Evolutionary conservation across 2,888 invertebrate species (phyloP).

Genomic region (Eulithis testata): DNA sequence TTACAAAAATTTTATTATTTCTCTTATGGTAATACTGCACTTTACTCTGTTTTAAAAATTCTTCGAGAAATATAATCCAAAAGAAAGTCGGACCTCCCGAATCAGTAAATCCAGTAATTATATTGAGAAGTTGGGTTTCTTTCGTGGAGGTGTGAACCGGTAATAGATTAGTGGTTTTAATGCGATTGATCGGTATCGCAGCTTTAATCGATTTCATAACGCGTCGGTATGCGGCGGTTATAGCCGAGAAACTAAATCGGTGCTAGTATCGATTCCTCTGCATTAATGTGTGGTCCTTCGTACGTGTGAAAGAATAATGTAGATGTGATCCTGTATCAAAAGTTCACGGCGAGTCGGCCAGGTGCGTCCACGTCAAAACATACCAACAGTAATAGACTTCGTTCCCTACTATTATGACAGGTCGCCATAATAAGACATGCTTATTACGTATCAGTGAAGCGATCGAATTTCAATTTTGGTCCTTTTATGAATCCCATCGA

Average conservation of each 20-base stretch:
- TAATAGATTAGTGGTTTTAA: conserved; percentile 64
- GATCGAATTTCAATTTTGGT: conserved; percentile 58
- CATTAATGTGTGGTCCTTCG: conserved; percentile 68
- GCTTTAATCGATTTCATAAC: conserved; percentile 64
- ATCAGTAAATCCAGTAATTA: conserved; percentile 46
- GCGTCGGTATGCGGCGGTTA: conserved; percentile 60
- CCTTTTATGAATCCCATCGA: conserved; percentile 51
- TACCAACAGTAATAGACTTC: conserved; percentile 48
- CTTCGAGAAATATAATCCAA: conserved; percentile 40
- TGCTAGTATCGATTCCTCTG: conserved; percentile 58
- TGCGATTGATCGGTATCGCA: conserved; percentile 63
- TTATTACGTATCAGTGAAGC: conserved; percentile 64
- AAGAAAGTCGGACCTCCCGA: conserved; percentile 42
- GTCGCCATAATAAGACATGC: conserved; percentile 65
- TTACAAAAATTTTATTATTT: conserved; percentile 54
- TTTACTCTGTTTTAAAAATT: conserved; percentile 45
- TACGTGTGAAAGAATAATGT: conserved; percentile 58
- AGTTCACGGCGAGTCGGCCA: conserved; percentile 17
- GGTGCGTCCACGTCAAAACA: conserved; percentile 26
- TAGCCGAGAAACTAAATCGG: conserved; percentile 58
- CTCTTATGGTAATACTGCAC: conserved; percentile 56
- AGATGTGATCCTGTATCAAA: conserved; percentile 47
- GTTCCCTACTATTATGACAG: conserved; percentile 65
- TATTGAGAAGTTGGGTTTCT: conserved; percentile 47
- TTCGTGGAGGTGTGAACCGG: conserved; percentile 58